Percentiles rank a stretch among this genome's conserved stretches.
phyloP scores from a whole-genome alignment of 2,113 vertebrate species.

The Sialia sialis region DNA sequence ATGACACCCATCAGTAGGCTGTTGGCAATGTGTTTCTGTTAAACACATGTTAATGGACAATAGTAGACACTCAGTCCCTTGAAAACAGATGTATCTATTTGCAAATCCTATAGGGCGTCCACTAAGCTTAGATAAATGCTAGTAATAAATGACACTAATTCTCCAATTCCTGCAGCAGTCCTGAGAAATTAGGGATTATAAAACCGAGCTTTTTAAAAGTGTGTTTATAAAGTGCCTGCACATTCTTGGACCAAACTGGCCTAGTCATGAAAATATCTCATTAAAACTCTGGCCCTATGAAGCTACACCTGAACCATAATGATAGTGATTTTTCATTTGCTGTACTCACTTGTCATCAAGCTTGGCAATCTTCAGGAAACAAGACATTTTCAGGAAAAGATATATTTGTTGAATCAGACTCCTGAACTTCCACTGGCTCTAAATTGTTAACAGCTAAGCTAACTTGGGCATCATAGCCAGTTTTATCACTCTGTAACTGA shows the following conservation, averaged over 20 bases:
- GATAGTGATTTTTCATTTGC: not conserved
- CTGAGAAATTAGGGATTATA: not conserved
- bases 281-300: not conserved
- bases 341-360: not conserved
- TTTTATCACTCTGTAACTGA: not conserved
- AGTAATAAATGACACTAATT: not conserved
- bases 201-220: not conserved
- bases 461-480: not conserved
- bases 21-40: not conserved
- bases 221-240: not conserved
- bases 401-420: not conserved
- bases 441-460: not conserved
- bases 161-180: not conserved
- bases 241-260: not conserved
- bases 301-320: not conserved
- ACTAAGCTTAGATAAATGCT: not conserved
- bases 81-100: not conserved
- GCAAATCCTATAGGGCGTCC: not conserved
- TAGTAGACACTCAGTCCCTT: not conserved
- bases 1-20: not conserved
- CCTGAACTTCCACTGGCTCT: not conserved
- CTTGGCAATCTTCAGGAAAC: not conserved
- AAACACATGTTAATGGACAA: not conserved
- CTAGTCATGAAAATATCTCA: not conserved
- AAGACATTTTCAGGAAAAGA: not conserved